These are phyloP conservation scores for Chrosomus eos DNA, from an alignment of 2,797 vertebrate species.

Conservation along the genomic window DNA sequence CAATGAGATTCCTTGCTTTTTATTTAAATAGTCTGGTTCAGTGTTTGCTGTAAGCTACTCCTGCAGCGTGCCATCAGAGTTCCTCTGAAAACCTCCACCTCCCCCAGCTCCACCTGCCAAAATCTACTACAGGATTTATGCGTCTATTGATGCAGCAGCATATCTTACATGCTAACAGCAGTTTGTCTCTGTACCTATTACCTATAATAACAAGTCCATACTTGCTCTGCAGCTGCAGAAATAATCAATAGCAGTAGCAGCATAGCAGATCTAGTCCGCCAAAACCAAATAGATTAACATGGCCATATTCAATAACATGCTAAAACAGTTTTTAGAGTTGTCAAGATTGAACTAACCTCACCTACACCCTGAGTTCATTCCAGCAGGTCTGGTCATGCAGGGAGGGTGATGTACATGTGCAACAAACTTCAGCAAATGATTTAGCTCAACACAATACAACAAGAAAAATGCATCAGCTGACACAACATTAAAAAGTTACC, in stretches of 20 bases:
- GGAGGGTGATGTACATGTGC: neutral
- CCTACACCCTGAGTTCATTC: neutral
- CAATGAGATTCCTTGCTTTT: neutral
- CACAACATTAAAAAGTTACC: no score
- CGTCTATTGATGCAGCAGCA: neutral
- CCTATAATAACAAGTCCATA: neutral
- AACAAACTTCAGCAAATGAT: no score
- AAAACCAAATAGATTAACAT: neutral
- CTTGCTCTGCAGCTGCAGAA: neutral
- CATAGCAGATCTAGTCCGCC: neutral
- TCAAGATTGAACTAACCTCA: neutral
- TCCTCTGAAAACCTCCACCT: neutral
- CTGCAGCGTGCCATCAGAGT: neutral
- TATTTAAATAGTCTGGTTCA: neutral
- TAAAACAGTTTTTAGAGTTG: neutral
- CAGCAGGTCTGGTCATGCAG: constrained; percentile 4
- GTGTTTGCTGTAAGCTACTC: neutral
- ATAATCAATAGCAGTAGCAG: neutral
- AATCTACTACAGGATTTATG: neutral
- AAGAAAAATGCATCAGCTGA: no score
- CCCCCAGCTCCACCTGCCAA: neutral
- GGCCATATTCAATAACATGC: neutral
- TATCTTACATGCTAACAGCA: neutral
- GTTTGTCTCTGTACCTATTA: neutral
- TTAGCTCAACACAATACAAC: no score